Evolutionary conservation across 2,113 vertebrate genomes (phyloP).

Genomic region (Tamias sibiricus): DNA sequence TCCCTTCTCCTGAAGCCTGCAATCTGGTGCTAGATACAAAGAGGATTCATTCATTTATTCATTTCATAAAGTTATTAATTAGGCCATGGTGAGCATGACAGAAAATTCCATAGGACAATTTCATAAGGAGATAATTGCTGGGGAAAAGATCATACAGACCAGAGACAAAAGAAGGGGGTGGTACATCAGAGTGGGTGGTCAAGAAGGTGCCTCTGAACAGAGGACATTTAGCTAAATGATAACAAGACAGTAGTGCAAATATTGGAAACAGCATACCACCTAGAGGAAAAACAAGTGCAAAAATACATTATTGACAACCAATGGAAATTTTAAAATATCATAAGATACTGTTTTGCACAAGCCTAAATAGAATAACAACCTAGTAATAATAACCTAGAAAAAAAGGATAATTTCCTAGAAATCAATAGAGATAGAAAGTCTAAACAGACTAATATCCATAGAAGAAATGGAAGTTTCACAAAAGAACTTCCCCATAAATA

Average conservation of each 20-base stretch:
- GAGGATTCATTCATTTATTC: not conserved
- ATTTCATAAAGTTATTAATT: conserved; percentile 7
- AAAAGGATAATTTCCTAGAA: not conserved
- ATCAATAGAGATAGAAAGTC: not conserved
- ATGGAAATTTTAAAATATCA: not conserved
- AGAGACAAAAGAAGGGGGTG: not conserved
- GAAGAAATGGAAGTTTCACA: not conserved
- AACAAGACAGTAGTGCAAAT: not conserved
- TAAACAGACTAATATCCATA: not conserved
- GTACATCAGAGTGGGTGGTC: not conserved
- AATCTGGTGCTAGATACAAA: not conserved
- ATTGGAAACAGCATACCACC: not conserved
- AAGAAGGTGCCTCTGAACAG: not conserved
- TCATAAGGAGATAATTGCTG: not conserved
- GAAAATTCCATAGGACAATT: not conserved
- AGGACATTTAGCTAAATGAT: not conserved
- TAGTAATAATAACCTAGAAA: not conserved
- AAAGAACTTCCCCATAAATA: not conserved
- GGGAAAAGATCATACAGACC: not conserved
- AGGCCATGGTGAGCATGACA: not conserved
- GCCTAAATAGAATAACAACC: not conserved
- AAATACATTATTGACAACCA: not conserved
- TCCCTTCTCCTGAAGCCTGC: not conserved
- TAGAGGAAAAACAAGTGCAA: not conserved
- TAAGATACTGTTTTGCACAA: not conserved